A percentile compares a stretch with the other conserved stretches of the same genome.
Evolutionary conservation across 1,140 invertebrate genomes (phyloP).

Genomic region (Palaemon carinicauda): DNA sequence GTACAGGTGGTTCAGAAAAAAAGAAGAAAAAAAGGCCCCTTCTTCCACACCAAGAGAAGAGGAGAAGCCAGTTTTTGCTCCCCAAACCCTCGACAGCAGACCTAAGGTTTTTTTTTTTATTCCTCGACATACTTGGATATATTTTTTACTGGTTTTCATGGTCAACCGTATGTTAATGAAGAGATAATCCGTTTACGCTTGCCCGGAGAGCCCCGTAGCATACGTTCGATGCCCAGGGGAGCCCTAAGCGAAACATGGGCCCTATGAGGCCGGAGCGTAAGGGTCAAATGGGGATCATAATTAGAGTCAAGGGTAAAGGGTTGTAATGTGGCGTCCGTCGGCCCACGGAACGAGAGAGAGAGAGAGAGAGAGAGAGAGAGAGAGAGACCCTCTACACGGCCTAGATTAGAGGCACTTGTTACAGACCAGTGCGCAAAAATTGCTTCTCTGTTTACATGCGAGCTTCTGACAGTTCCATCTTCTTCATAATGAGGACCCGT

Average conservation of each 20-base stretch:
- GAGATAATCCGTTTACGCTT: constrained; percentile 51
- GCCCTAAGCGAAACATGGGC: background rate
- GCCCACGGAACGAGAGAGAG: too few relatives aligned
- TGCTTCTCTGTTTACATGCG: background rate
- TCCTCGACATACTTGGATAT: constrained; percentile 24
- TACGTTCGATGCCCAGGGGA: background rate
- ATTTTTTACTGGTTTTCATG: constrained; percentile 52
- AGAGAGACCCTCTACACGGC: background rate
- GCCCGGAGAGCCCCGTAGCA: background rate
- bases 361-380: background rate
- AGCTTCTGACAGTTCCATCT: background rate
- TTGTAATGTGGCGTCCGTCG: too few relatives aligned
- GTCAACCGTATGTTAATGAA: constrained; percentile 53
- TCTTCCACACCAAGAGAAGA: background rate
- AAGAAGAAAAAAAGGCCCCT: too few relatives aligned
- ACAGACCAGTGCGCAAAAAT: constrained; percentile 15
- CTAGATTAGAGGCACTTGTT: background rate
- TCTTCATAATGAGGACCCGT: background rate
- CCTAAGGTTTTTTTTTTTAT: background rate
- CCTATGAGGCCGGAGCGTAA: background rate
- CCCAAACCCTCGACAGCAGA: constrained; percentile 11
- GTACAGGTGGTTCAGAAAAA: constrained; percentile 36
- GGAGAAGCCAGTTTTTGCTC: constrained; percentile 30
- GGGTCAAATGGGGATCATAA: background rate
- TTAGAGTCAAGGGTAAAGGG: too few relatives aligned